Conservation (phyloP, 2,113 vertebrate genomes). For the Dermatemys mawii region DNA sequence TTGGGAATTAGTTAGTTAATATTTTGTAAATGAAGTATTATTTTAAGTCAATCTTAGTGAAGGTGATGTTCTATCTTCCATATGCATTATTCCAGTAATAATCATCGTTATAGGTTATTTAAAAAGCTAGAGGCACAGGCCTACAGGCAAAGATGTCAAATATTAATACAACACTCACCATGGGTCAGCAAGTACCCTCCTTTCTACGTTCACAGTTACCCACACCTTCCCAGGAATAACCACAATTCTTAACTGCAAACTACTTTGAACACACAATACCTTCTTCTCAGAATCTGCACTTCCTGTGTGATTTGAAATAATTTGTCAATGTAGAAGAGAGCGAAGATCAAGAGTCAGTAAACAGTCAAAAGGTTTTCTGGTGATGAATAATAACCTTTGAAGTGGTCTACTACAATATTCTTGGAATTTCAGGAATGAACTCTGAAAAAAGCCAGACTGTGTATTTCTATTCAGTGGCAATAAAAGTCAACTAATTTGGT, state of each 20-base stretch:
- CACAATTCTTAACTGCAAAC: constrained; percentile 12
- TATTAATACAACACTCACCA: background rate
- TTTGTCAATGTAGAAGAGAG: background rate
- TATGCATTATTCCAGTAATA: background rate
- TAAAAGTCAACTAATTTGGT: constrained; percentile 56
- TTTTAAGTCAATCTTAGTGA: background rate
- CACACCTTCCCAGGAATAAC: constrained; percentile 28
- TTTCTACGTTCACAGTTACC: background rate
- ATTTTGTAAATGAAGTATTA: background rate
- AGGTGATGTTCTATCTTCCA: background rate
- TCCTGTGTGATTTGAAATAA: constrained; percentile 45
- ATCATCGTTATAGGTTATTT: background rate
- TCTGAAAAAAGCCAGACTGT: constrained; percentile 39
- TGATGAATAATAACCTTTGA: constrained; percentile 50
- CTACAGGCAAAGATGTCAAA: background rate
- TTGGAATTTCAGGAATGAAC: constrained; percentile 67
- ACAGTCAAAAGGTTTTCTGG: constrained; percentile 22
- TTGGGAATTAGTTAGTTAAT: background rate
- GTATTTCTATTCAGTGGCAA: constrained; percentile 56
- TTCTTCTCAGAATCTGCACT: background rate
- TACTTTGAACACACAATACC: constrained; percentile 5
- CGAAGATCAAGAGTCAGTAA: constrained; percentile 36
- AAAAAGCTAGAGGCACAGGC: background rate
- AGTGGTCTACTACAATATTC: constrained; percentile 57
- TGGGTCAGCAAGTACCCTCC: background rate